Conservation (phyloP, 2,113 vertebrate genomes). For the Monarcha castaneiventris region DNA sequence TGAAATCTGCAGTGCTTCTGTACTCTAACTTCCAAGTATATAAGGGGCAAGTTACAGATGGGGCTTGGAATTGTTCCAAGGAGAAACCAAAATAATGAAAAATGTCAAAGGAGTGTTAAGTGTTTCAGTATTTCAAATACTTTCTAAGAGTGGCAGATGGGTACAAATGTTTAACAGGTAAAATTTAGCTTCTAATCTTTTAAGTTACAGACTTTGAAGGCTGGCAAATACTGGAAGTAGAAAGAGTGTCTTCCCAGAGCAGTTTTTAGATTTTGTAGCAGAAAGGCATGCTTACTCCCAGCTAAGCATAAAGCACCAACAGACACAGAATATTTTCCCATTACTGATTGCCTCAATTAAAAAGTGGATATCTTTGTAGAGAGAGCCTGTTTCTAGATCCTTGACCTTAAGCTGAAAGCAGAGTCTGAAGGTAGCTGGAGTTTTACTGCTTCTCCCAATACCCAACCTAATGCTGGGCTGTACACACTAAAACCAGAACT, state of each 20-base stretch:
- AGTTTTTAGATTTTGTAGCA: neutral
- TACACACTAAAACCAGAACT: neutral
- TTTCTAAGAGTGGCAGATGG: neutral
- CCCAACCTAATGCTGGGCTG: rapidly evolving
- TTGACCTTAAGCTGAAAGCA: neutral
- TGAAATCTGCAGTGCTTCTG: neutral
- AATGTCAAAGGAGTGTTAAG: neutral
- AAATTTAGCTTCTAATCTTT: neutral
- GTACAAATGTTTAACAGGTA: neutral
- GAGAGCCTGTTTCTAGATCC: neutral
- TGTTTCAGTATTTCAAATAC: neutral
- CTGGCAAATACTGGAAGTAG: neutral
- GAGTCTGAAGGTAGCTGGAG: neutral
- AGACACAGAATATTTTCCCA: neutral
- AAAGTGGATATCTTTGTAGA: neutral
- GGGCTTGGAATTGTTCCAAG: neutral
- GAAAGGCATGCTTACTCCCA: neutral
- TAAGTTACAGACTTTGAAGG: neutral
- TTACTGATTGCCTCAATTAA: neutral
- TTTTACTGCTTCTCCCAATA: neutral
- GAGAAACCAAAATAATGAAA: neutral
- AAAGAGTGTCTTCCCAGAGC: neutral
- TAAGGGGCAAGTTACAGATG: constrained; percentile 8
- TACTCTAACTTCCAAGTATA: neutral
- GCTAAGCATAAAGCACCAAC: neutral